Evolutionary conservation across 2,113 vertebrate species (phyloP).

Genomic region (Montifringilla adamsi): DNA sequence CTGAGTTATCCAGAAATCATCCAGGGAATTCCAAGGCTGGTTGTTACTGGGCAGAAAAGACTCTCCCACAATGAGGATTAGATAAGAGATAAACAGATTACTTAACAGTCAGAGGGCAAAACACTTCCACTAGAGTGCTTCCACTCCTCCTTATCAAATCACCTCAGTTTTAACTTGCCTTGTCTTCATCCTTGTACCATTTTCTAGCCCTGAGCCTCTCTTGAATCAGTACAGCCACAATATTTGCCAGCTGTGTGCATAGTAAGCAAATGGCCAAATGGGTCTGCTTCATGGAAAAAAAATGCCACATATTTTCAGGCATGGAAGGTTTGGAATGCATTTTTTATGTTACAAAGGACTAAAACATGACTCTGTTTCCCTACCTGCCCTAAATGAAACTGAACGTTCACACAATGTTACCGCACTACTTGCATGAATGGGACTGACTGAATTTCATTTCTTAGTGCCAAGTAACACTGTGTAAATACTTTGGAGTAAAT

Average conservation of each 20-base stretch:
- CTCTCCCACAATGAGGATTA: neutral
- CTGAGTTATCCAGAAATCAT: neutral
- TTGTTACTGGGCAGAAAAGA: neutral
- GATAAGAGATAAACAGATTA: neutral
- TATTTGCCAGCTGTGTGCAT: neutral
- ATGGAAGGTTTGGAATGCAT: neutral
- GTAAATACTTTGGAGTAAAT: constrained; percentile 30
- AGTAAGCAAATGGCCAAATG: neutral
- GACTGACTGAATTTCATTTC: neutral
- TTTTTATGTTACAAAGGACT: neutral
- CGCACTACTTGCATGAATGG: neutral
- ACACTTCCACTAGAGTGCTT: neutral
- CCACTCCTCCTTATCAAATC: neutral
- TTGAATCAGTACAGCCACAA: neutral
- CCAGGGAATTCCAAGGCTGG: neutral
- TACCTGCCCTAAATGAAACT: neutral
- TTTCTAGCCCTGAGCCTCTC: neutral
- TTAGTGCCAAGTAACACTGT: neutral
- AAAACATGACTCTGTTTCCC: neutral
- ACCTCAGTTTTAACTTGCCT: neutral
- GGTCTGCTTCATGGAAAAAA: neutral
- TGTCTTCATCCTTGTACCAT: neutral
- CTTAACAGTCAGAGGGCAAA: neutral
- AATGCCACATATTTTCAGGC: neutral
- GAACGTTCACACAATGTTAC: neutral